Percentiles rank a stretch among this genome's conserved stretches.
phyloP scores from a whole-genome alignment of 1,140 invertebrate genomes.

The Radopholus similis region DNA sequence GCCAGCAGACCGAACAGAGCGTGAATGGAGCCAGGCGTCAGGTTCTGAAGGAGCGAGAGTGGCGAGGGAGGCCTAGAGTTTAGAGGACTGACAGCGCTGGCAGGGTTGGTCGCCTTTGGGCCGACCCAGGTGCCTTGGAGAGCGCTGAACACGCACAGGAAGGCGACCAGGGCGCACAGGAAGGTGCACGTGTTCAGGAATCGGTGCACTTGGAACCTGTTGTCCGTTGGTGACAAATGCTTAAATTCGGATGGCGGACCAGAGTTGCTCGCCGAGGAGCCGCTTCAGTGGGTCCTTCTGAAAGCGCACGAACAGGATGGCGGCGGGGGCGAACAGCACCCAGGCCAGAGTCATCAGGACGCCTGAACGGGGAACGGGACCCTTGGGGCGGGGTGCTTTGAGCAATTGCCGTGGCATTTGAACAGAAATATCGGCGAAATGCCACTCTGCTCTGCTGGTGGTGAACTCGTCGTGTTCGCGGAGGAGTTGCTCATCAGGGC shows the following conservation, averaged over 20 bases:
- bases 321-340: conserved; percentile 4
- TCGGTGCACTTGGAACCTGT: neutral
- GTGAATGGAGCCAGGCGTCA: neutral
- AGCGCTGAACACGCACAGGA: neutral
- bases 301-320: conserved; percentile 7
- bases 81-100: neutral
- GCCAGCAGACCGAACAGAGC: neutral
- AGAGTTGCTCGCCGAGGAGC: conserved; percentile 7
- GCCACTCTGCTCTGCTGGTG: neutral
- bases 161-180: conserved; percentile 1
- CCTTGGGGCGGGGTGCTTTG: neutral
- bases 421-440: conserved; percentile 2
- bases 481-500: too few relatives aligned
- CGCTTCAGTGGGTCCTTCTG: neutral
- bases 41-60: neutral
- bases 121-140: neutral
- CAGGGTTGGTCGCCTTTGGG: neutral
- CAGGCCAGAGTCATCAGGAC: conserved; percentile 9
- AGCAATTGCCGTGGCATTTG: neutral
- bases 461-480: too few relatives aligned
- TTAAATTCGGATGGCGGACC: neutral
- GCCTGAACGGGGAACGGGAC: neutral
- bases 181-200: neutral
- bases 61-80: neutral
- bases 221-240: neutral